Evolutionary conservation across 2,113 vertebrate genomes (phyloP).

Genomic region (Rana temporaria): DNA sequence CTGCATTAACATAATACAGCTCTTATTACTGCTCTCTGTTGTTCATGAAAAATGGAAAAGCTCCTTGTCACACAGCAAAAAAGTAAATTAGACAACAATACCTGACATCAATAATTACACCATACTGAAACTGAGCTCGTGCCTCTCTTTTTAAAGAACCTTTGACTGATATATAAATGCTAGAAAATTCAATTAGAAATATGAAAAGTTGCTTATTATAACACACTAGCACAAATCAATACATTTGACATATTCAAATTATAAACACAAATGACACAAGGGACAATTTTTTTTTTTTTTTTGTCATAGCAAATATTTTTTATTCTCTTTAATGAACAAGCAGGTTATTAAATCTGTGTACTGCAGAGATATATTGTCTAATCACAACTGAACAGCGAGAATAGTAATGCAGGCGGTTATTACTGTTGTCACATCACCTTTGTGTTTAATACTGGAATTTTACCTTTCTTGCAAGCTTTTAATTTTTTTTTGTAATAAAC

Average conservation of each 20-base stretch:
- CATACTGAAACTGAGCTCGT: too few species aligned
- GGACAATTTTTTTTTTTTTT: not conserved
- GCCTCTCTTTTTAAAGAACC: too few species aligned
- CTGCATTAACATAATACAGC: too few species aligned
- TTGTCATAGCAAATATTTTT: slow-evolving; percentile 22
- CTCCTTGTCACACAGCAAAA: too few species aligned
- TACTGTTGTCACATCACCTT: slow-evolving; percentile 26
- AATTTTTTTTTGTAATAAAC: not conserved
- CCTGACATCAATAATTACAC: too few species aligned
- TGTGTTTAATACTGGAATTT: slow-evolving; percentile 28
- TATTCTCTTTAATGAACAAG: slow-evolving; percentile 30
- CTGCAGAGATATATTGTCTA: slow-evolving; percentile 32
- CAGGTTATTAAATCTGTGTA: slow-evolving; percentile 36
- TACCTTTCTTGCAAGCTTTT: slow-evolving; percentile 1
- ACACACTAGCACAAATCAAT: not conserved
- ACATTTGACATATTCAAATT: slow-evolving; percentile 20
- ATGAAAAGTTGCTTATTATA: slow-evolving; percentile 27
- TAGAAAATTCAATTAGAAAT: slow-evolving; percentile 22
- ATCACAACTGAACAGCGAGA: slow-evolving; percentile 27
- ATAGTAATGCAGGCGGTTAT: slow-evolving; percentile 25
- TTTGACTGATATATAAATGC: slow-evolving; percentile 19
- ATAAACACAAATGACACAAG: slow-evolving; percentile 31
- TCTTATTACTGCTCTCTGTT: too few species aligned
- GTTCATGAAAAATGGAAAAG: too few species aligned
- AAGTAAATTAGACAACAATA: too few species aligned